A percentile compares a stretch with the other conserved stretches of the same genome.
phyloP scores from a whole-genome alignment of 2,797 vertebrate species.

The Acipenser oxyrinchus region DNA sequence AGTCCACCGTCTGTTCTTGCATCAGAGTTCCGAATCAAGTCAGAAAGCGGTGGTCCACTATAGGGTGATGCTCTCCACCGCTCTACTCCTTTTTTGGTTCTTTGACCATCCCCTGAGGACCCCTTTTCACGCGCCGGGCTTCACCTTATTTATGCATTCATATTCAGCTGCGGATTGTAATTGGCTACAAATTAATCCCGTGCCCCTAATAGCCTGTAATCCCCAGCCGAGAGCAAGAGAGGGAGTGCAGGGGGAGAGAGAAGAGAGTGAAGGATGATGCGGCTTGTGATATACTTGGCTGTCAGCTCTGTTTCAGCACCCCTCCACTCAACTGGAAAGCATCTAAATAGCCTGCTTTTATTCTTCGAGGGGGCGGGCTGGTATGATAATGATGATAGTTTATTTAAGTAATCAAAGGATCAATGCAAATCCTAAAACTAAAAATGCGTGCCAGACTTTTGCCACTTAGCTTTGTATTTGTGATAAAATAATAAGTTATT shows the following conservation, averaged over 20 bases:
- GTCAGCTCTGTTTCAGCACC: slow-evolving; percentile 54
- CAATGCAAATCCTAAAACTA: slow-evolving; percentile 12
- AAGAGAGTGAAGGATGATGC: slow-evolving; percentile 36
- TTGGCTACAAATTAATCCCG: slow-evolving; percentile 84
- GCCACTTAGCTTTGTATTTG: no score
- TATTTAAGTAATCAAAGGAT: slow-evolving; percentile 58
- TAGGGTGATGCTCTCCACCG: slow-evolving; percentile 34
- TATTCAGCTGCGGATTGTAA: slow-evolving; percentile 67
- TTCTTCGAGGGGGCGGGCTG: slow-evolving; percentile 31
- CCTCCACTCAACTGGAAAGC: slow-evolving; percentile 64
- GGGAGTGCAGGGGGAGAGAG: neutral
- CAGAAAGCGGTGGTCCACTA: slow-evolving; percentile 39
- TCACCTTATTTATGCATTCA: slow-evolving; percentile 66
- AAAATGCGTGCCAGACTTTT: no score
- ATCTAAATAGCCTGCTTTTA: slow-evolving; percentile 68
- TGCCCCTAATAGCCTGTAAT: slow-evolving; percentile 71
- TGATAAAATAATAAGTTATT: no score
- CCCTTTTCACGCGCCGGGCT: slow-evolving; percentile 27
- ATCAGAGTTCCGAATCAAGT: slow-evolving; percentile 31
- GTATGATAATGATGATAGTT: slow-evolving; percentile 41
- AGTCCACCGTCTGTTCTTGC: slow-evolving; percentile 14
- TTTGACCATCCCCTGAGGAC: slow-evolving; percentile 41
- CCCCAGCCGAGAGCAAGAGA: slow-evolving; percentile 45
- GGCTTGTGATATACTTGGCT: slow-evolving; percentile 56
- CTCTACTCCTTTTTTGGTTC: slow-evolving; percentile 42